These are phyloP conservation scores for Allophyes oxyacanthae DNA, from an alignment of 2,888 invertebrate genomes.

Conservation along the genomic window DNA sequence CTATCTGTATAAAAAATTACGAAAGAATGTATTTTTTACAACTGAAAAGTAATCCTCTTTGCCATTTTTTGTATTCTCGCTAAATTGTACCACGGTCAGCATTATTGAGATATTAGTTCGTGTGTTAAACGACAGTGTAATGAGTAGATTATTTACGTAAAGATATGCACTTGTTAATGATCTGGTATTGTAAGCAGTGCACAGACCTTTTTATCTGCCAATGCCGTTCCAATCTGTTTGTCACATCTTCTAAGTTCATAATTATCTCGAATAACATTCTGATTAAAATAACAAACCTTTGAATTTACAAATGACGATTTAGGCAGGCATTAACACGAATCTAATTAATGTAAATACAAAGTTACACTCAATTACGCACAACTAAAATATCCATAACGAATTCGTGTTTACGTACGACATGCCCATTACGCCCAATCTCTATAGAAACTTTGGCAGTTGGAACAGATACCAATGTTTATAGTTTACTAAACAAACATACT, in stretches of 20 bases:
- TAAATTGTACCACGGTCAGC: conserved; percentile 33
- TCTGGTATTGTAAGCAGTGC: conserved; percentile 53
- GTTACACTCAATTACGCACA: conserved; percentile 38
- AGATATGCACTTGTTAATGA: conserved; percentile 39
- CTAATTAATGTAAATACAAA: conserved; percentile 36
- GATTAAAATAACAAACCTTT: too few relatives aligned
- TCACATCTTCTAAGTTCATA: conserved; percentile 35
- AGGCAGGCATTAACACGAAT: conserved; percentile 34
- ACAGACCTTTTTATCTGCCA: conserved; percentile 64
- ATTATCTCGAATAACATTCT: conserved; percentile 9
- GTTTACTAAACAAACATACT: conserved; percentile 48
- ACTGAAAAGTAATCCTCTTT: conserved; percentile 61
- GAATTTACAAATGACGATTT: conserved; percentile 23
- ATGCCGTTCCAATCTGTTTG: conserved; percentile 56
- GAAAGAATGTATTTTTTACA: conserved; percentile 68
- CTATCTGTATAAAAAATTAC: conserved; percentile 66
- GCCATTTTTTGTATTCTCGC: conserved; percentile 51
- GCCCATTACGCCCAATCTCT: conserved; percentile 27
- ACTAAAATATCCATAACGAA: conserved; percentile 40
- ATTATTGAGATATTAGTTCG: conserved; percentile 20
- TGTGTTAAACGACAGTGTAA: conserved; percentile 26
- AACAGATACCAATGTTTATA: conserved; percentile 42
- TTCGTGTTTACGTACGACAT: conserved; percentile 31
- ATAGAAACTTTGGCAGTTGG: conserved; percentile 48
- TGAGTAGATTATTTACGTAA: conserved; percentile 35